Conservation (phyloP, 2,888 invertebrate species). For the Formica aserva region DNA sequence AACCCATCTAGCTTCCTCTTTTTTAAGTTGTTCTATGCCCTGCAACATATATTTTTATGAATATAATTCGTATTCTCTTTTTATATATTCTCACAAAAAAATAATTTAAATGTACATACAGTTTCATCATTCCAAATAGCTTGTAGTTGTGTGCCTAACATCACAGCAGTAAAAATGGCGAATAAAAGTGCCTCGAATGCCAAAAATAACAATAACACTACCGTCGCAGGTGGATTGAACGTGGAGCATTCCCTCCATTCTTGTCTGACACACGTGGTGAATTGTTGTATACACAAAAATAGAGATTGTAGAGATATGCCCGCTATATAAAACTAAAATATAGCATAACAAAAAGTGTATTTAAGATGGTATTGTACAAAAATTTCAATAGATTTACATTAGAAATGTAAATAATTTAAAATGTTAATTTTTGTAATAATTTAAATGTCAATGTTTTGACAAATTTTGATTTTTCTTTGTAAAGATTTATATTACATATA, state of each 20-base stretch:
- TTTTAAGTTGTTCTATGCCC: conserved; percentile 99
- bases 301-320: conserved; percentile 97
- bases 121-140: conserved; percentile 99
- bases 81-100: not conserved
- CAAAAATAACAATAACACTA: conserved; percentile 95
- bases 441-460: not conserved
- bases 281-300: conserved; percentile 96
- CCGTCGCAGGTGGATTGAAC: conserved; percentile 98
- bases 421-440: too few species aligned
- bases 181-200: conserved; percentile 98
- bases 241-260: conserved; percentile 98
- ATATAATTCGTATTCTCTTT: not conserved
- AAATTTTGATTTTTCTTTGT: not conserved
- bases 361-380: not conserved
- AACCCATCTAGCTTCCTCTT: conserved; percentile 97
- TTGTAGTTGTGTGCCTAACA: conserved; percentile 98
- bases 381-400: conserved; percentile 10
- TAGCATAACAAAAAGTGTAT: not conserved
- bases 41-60: conserved; percentile 84
- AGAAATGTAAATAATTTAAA: not conserved
- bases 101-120: conserved; percentile 86
- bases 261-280: conserved; percentile 95
- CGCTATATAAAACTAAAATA: conserved; percentile 98
- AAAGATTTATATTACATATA: not conserved
- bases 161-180: conserved; percentile 98